Conservation (phyloP, 2,797 vertebrate genomes). For the Crossoptilon crossoptilon region DNA sequence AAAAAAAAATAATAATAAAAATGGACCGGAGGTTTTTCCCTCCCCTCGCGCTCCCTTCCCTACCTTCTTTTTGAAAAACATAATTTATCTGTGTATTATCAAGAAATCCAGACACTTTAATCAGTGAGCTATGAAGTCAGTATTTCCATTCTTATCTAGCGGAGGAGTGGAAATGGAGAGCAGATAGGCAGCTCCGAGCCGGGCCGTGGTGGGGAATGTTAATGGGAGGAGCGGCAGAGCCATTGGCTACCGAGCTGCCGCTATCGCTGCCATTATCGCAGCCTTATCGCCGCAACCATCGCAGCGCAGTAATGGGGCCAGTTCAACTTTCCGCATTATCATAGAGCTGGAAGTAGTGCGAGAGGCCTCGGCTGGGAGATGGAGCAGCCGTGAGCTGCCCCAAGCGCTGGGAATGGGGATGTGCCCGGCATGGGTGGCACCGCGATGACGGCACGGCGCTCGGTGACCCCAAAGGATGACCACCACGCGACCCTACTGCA, state of each 20-base stretch:
- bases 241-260: slow-evolving; percentile 92
- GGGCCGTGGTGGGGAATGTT: slow-evolving; percentile 99
- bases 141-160: slow-evolving; percentile 99
- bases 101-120: slow-evolving; percentile 99
- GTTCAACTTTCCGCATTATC: slow-evolving; percentile 99
- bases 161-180: slow-evolving; percentile 99
- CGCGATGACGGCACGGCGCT: too few species aligned
- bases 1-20: not conserved
- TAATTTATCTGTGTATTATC: slow-evolving; percentile 99
- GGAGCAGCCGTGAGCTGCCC: slow-evolving; percentile 68
- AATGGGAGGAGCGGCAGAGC: slow-evolving; percentile 91
- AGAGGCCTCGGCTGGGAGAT: slow-evolving; percentile 89
- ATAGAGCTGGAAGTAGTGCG: slow-evolving; percentile 94
- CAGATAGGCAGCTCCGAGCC: slow-evolving; percentile 95
- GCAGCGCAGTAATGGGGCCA: slow-evolving; percentile 98
- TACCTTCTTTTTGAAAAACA: slow-evolving; percentile 93
- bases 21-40: slow-evolving; percentile 64
- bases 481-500: slow-evolving; percentile 27
- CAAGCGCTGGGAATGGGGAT: not conserved
- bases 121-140: slow-evolving; percentile 99
- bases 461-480: not conserved
- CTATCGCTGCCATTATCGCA: slow-evolving; percentile 98
- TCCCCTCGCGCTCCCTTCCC: slow-evolving; percentile 77
- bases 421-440: not conserved
- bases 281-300: slow-evolving; percentile 94